Base-by-base conservation (phyloP, 2,797 vertebrate genomes). In the Apogon talboti region DNA sequence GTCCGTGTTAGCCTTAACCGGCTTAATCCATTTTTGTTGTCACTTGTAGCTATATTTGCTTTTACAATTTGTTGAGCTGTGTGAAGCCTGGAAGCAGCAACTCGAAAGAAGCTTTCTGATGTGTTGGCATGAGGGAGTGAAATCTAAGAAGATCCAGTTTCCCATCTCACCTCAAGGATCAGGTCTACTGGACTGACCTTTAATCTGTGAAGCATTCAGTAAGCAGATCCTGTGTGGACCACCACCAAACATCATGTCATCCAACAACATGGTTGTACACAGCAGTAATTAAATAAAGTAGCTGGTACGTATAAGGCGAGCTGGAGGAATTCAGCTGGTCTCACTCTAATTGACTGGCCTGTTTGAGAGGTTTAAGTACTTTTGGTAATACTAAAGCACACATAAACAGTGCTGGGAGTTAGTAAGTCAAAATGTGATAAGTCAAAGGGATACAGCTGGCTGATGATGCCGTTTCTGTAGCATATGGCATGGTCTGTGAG, bases 151-250 rank as follows among this genome's bases (percentile, higher is more conserved):
- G 81, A 67, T 49, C 62, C 43, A 41, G 49, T 40, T 63, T 78
- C 52, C 71, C 38, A 8, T 43, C 30, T 51, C 58, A 82, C 82
- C 66, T 56, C 42, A 56, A 60, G 40, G 72, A 74, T 74, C 54
- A 52, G 65, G 48, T 79, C 65, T 37, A 38, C 35, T 1, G 21
- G 15, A 43, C 44, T 77, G 86, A 92, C 87, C 87, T 87, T 83
- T 85, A 59, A 59, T 74, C 73, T 54, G 15, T 15, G 45, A 79
- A 69, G 66, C 61, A 75, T 75, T 61, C 12, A 21, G 88, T 78
- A 89, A 92, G 78, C 53, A 70, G 84, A 91, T 72, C 85, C 66
- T 7, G 19, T 18, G 18, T 11, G 63, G 81, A 78, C 76, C 78
- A 75, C 77, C 76, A 53, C 46, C 48, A 46, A 57, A 46, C 61